phyloP scores from a whole-genome alignment of 1,140 invertebrate genomes.

The Eciton burchellii region DNA sequence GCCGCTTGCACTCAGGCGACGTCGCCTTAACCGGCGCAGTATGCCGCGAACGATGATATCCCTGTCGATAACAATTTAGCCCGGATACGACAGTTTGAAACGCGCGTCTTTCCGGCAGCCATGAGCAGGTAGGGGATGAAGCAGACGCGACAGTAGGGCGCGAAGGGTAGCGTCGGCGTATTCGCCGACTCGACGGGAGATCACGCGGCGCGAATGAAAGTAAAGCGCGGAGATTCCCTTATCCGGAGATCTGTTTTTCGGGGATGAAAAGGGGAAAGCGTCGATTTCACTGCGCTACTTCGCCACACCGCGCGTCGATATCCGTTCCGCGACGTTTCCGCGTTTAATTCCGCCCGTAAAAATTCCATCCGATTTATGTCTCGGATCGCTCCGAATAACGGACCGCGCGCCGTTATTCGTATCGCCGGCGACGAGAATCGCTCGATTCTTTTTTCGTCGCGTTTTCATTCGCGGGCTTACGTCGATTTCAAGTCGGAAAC shows the following conservation, averaged over 20 bases:
- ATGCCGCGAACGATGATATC: constrained; percentile 67
- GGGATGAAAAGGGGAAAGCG: no score
- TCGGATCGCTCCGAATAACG: background rate
- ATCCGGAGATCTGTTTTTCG: background rate
- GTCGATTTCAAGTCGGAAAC: constrained; percentile 11
- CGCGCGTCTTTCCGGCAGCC: constrained; percentile 27
- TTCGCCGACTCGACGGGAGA: constrained; percentile 5
- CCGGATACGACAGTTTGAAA: constrained; percentile 45
- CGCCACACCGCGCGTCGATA: background rate
- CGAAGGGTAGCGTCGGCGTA: background rate
- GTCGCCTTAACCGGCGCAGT: constrained; percentile 66
- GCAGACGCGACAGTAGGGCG: constrained; percentile 32
- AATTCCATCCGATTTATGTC: background rate
- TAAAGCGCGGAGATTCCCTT: background rate
- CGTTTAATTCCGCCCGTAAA: background rate
- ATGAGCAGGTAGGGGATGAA: constrained; percentile 14
- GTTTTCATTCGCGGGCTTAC: background rate
- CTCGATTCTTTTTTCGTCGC: background rate
- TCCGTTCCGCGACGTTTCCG: background rate
- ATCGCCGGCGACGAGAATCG: background rate
- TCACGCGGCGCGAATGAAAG: background rate
- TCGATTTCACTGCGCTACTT: background rate
- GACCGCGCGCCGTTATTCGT: background rate
- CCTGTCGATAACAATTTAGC: constrained; percentile 71
- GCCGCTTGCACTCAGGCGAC: constrained; percentile 55